These are phyloP conservation scores for Rallus crepitans DNA, from an alignment of 2,797 vertebrate species.

Conservation along the genomic window DNA sequence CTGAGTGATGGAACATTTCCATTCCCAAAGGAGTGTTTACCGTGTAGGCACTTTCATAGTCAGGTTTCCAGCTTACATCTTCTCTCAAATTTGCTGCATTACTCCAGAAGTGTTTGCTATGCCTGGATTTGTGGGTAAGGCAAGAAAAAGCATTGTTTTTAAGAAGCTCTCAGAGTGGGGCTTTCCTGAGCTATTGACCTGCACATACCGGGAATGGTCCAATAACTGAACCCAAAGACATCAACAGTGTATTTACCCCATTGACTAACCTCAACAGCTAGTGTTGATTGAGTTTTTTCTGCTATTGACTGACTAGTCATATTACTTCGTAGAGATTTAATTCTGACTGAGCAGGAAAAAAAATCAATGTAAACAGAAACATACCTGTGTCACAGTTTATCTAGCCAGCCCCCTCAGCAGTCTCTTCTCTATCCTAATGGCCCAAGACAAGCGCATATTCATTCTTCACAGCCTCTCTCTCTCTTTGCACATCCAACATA, in stretches of 20 bases:
- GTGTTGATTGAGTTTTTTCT: background rate
- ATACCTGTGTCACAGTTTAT: background rate
- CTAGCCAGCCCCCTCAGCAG: background rate
- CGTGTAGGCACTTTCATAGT: background rate
- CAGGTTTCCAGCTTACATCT: background rate
- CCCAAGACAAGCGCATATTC: background rate
- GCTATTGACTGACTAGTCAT: background rate
- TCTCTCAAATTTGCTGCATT: background rate
- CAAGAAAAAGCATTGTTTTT: background rate
- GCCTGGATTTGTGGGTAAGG: background rate
- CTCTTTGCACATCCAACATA: background rate
- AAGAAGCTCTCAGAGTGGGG: background rate
- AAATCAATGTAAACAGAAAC: background rate
- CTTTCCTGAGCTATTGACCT: background rate
- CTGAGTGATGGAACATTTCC: background rate
- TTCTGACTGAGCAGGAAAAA: background rate
- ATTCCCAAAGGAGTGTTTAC: background rate
- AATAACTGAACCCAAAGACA: background rate
- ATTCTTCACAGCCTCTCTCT: background rate
- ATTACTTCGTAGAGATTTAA: background rate
- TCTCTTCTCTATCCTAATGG: background rate
- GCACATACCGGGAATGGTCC: rapidly evolving
- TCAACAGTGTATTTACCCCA: background rate
- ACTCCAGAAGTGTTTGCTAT: background rate
- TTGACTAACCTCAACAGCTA: background rate